phyloP scores from a whole-genome alignment of 2,113 vertebrate genomes.

The Micromys minutus region DNA sequence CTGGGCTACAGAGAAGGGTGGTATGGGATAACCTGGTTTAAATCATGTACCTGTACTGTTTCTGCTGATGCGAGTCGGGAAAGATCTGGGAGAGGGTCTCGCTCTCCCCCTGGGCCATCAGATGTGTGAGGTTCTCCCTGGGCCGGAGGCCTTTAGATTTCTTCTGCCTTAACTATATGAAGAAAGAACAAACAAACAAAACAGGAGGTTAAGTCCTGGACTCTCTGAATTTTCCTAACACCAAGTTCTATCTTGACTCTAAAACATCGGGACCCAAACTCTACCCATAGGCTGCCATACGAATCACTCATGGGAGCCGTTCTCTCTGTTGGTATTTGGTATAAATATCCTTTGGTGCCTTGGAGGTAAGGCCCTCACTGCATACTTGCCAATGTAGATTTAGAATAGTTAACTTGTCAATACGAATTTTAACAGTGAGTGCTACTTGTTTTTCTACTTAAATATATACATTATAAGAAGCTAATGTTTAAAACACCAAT shows the following conservation, averaged over 20 bases:
- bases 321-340: not conserved
- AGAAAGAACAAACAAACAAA: conserved; percentile 20
- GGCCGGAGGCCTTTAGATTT: conserved; percentile 42
- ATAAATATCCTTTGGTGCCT: not conserved
- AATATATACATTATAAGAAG: conserved; percentile 43
- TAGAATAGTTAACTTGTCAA: not conserved
- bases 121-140: conserved; percentile 66
- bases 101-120: conserved; percentile 67
- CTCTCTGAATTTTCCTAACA: not conserved
- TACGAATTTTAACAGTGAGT: conserved; percentile 35
- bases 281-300: not conserved
- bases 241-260: not conserved
- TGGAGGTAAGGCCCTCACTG: not conserved
- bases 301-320: not conserved
- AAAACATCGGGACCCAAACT: not conserved
- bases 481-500: conserved; percentile 12
- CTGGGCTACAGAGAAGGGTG: not conserved
- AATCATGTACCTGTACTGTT: conserved; percentile 69
- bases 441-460: conserved; percentile 44
- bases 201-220: not conserved
- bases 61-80: conserved; percentile 61
- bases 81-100: conserved; percentile 68
- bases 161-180: conserved; percentile 21
- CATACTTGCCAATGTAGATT: not conserved
- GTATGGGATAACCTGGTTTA: not conserved